phyloP scores from a whole-genome alignment of 2,113 vertebrate species.

The Xyliphius kryptos region DNA sequence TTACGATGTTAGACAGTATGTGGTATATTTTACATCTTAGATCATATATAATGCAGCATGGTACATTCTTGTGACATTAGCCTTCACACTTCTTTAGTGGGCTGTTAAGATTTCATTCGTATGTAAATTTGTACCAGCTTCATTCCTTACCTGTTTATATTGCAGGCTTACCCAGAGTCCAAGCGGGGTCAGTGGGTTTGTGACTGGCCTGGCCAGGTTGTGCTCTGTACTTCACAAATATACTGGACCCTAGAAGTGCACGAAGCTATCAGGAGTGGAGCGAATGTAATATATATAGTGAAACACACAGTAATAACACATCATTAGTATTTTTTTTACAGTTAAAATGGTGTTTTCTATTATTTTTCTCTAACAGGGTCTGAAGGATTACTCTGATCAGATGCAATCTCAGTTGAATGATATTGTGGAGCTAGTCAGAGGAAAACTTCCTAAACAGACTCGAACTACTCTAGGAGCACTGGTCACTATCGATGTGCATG shows the following conservation, averaged over 20 bases:
- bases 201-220: conserved; percentile 95
- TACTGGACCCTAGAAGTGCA: conserved; percentile 92
- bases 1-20: too few relatives aligned
- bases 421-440: conserved; percentile 87
- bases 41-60: too few relatives aligned
- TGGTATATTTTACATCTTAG: too few relatives aligned
- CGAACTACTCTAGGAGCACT: conserved; percentile 86
- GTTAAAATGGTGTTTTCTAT: background rate
- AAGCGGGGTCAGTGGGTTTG: conserved; percentile 81
- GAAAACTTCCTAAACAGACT: conserved; percentile 86
- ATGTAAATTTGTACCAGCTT: too few relatives aligned
- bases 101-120: too few relatives aligned
- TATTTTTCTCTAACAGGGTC: conserved; percentile 46
- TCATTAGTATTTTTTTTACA: too few relatives aligned
- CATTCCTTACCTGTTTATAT: too few relatives aligned
- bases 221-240: conserved; percentile 92
- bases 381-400: conserved; percentile 66
- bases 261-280: conserved; percentile 69
- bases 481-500: conserved; percentile 94
- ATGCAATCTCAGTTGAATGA: conserved; percentile 85
- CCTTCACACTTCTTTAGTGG: too few relatives aligned
- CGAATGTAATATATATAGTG: conserved; percentile 74
- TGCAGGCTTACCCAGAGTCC: conserved; percentile 82
- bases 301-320: background rate
- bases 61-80: too few relatives aligned